Conservation (phyloP, 2,113 vertebrate species). For the Oryzias woworae region DNA sequence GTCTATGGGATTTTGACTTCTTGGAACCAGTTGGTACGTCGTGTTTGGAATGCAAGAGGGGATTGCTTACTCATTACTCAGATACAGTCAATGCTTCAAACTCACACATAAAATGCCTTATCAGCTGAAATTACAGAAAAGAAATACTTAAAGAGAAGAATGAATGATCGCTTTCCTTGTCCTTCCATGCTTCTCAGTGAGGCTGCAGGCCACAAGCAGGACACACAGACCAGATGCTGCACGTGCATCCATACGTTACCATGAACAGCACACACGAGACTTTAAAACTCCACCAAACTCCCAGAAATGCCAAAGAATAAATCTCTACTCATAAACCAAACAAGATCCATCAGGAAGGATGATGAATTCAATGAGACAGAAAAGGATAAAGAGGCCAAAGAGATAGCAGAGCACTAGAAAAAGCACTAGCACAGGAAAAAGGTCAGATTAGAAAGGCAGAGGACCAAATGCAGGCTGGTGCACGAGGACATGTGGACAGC, state of each 20-base stretch:
- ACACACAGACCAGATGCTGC: constrained; percentile 28
- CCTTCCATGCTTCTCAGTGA: constrained; percentile 27
- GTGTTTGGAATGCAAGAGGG: no score
- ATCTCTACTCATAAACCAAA: constrained; percentile 31
- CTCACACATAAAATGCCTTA: constrained; percentile 32
- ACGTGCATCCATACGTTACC: constrained; percentile 2
- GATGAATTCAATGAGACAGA: constrained; percentile 36
- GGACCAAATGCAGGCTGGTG: constrained; percentile 11
- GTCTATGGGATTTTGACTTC: no score
- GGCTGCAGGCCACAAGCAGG: constrained; percentile 37
- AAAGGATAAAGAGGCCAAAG: constrained; percentile 25
- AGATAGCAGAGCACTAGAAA: constrained; percentile 18
- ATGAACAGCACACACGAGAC: constrained; percentile 11
- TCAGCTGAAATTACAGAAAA: constrained; percentile 49
- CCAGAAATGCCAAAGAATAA: constrained; percentile 7
- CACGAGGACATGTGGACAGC: constrained; percentile 12
- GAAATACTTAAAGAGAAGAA: constrained; percentile 48
- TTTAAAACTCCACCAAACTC: constrained; percentile 23
- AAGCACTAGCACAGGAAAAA: constrained; percentile 15
- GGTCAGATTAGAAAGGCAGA: constrained; percentile 40
- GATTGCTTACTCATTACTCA: no score
- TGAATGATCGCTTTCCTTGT: constrained; percentile 32
- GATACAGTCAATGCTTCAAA: neutral
- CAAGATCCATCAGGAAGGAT: constrained; percentile 8
- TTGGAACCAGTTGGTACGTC: no score